A percentile compares a stretch with the other conserved stretches of the same genome.
Evolutionary conservation across 2,113 vertebrate genomes (phyloP).

Genomic region (Neodon shergylaensis): DNA sequence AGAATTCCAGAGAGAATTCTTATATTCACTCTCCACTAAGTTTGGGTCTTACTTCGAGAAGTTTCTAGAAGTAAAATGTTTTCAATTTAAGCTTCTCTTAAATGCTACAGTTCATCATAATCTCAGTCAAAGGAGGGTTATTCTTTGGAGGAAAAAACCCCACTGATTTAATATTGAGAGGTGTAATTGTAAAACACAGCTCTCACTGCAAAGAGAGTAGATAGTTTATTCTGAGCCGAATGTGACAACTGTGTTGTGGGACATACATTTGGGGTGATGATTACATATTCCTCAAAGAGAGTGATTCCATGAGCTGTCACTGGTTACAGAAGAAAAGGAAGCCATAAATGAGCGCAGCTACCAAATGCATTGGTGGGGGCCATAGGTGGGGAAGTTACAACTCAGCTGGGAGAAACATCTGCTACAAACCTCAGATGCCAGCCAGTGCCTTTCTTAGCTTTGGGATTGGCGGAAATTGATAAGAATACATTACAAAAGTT

Average conservation of each 20-base stretch:
- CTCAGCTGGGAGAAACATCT: background rate
- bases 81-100: background rate
- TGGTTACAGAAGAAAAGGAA: background rate
- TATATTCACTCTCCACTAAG: background rate
- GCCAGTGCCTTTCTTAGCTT: background rate
- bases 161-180: background rate
- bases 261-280: background rate
- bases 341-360: background rate
- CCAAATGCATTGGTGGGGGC: too few relatives aligned
- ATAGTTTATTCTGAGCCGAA: background rate
- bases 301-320: background rate
- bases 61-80: slow-evolving; percentile 4
- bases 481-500: background rate
- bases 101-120: background rate
- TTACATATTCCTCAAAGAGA: background rate
- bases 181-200: background rate
- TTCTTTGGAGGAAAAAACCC: background rate
- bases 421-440: background rate
- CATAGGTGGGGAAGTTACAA: background rate
- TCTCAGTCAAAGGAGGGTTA: background rate
- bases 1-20: background rate
- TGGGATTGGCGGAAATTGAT: background rate
- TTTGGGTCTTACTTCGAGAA: background rate
- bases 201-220: background rate
- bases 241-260: background rate